Evolutionary conservation across 2,888 invertebrate species (phyloP), one percentile per base, ranked within the genome.

Genomic region (Pollenia amentaria): DNA sequence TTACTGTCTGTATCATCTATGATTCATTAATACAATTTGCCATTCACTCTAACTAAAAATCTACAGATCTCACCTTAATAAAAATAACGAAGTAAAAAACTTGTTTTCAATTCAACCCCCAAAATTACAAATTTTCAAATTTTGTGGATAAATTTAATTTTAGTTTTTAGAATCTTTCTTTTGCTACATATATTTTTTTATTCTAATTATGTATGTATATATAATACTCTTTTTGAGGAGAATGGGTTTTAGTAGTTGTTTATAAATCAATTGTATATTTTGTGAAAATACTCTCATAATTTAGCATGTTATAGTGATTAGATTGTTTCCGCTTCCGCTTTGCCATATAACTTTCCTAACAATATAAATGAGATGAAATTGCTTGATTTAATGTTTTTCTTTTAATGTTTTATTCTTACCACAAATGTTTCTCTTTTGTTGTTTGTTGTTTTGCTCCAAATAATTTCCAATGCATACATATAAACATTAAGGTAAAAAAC

Each of bases 241-340:
- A 12, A 12, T 2, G 21, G 21, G 12, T 12, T 11, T 18, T 48
- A 46, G 44, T 67, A n/a, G n/a, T 14, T 10, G 6, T 67, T 14
- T 46, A 65, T 16, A 48, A 67, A 64, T 3, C 21, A 44, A 44
- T 42, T 6, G 51, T 65, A 18, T 42, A 1, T 55, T 77, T 65
- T 44, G 6, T 42, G 44, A 29, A 57, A 67, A 44, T 67, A 9
- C 57, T 57, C 46, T 57, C 57, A 12, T 78, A 69, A 48, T 60
- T 57, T 38, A 46, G 40, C 69, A 76, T 81, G 64, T 81, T 51
- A 62, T 42, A 42, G 29, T 69, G 60, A 67, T 75, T 78, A 69
- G 69, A 85, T 65, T 73, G 64, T 73, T 62, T 85, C 85, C 85
- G 82, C 38, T 85, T 85, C 78, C 78, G 69, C 73, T 81, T 79